phyloP scores from a whole-genome alignment of 2,113 vertebrate species.

The Podarcis muralis region DNA sequence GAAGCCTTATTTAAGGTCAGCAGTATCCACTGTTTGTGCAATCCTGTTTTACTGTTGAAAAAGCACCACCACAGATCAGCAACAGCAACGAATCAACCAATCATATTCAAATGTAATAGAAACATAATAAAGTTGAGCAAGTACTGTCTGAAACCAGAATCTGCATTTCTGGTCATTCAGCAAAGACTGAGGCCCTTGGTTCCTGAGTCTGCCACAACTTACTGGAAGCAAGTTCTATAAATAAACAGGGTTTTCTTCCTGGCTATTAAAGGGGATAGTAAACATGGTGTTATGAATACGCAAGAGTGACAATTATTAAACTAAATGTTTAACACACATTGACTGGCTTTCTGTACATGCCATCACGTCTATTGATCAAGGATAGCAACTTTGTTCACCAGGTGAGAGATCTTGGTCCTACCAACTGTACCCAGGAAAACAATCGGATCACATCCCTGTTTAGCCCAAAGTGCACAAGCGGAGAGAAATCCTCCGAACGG shows the following conservation, averaged over 20 bases:
- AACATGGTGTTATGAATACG: not conserved
- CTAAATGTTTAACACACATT: not conserved
- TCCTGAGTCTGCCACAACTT: not conserved
- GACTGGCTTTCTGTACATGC: not conserved
- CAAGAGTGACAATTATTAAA: not conserved
- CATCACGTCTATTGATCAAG: not conserved
- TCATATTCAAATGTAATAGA: not conserved
- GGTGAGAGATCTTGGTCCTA: not conserved
- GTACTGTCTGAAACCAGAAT: too few species aligned
- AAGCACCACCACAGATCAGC: too few species aligned
- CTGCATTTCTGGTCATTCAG: not conserved
- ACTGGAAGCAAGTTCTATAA: not conserved
- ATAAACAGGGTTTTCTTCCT: not conserved
- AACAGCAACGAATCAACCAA: not conserved
- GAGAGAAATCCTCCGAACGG: too few species aligned
- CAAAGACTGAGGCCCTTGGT: not conserved
- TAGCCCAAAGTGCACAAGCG: not conserved
- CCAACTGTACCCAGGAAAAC: not conserved
- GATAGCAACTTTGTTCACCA: not conserved
- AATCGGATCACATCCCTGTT: not conserved
- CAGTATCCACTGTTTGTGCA: not conserved
- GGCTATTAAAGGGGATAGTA: not conserved
- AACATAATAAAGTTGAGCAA: not conserved
- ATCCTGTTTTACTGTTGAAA: not conserved
- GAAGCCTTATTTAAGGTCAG: not conserved